Base-by-base conservation (phyloP, 2,888 invertebrate genomes). In the Syritta pipiens region DNA sequence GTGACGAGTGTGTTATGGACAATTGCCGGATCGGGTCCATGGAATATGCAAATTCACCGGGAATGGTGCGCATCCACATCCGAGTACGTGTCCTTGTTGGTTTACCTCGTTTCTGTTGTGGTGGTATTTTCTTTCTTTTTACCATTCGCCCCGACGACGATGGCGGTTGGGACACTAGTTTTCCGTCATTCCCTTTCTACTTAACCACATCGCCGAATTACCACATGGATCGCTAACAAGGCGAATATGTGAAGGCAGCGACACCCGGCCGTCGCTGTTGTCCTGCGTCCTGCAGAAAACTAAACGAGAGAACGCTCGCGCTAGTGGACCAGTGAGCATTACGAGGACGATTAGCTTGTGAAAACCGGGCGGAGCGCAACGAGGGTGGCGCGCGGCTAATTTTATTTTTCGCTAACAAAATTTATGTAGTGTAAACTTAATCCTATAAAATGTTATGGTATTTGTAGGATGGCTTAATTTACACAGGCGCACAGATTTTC, bases 361-460 rank as follows among this genome's bases (percentile, higher is more conserved):
- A 28, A 67, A 74, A 57, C 42, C 30, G 44, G 68, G 14, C 44
- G 49, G 28, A 74, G 62, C 55, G 46, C 44, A 67, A 68, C 67
- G 42, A 68, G 60, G 48, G 62, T 57, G 67, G 74, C 37, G 28
- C 68, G 60, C 55, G 74, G 51, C 68, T 68, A 79, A 77, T 77
- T 72, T 77, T 67, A 84, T 84, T 83, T 84, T 84, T 82, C 84
- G 82, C 83, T 83, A 83, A 83, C 84, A 83, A 84, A 85, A 85
- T 85, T 85, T 85, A 85, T 85, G 85, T 85, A 84, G 84, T 85
- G 85, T 85, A 85, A 85, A 85, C 83, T 85, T 84, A 84, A 85
- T 83, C 84, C 84, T 83, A 85, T 84, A 84, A 84, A 85, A 84
- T 84, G 83, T 83, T 84, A 83, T 83, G 83, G 82, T 81, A 83